phyloP scores from a whole-genome alignment of 2,888 invertebrate genomes.

The Watsonalla cultraria region DNA sequence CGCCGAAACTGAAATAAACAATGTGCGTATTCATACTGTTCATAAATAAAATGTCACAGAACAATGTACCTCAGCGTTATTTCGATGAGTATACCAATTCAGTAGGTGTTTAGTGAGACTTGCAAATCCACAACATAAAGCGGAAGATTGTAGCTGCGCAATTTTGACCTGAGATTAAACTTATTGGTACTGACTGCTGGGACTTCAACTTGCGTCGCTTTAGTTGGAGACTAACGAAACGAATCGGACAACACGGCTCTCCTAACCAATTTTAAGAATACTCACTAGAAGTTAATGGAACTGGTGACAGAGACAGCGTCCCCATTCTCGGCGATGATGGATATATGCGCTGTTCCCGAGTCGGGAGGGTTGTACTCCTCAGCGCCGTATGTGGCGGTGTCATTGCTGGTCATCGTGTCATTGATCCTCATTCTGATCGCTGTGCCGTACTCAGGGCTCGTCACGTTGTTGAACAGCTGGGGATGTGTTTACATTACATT shows the following conservation, averaged over 20 bases:
- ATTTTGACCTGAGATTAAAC: too few species aligned
- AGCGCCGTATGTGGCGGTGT: conserved; percentile 84
- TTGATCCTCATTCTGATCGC: conserved; percentile 80
- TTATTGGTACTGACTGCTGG: too few species aligned
- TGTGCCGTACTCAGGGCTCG: conserved; percentile 79
- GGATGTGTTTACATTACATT: conserved; percentile 7
- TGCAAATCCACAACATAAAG: too few species aligned
- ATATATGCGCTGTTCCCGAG: conserved; percentile 93
- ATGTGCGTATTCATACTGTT: conserved; percentile 1
- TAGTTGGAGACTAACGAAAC: too few species aligned
- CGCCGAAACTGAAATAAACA: conserved; percentile 84
- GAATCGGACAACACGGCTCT: neutral
- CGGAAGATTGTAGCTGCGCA: too few species aligned
- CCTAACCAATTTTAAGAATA: conserved; percentile 8
- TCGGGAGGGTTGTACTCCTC: conserved; percentile 76
- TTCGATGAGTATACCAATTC: too few species aligned
- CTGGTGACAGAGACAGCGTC: conserved; percentile 96
- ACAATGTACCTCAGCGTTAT: neutral
- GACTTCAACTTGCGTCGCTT: too few species aligned
- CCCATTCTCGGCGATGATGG: conserved; percentile 89
- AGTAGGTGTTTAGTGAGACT: too few species aligned
- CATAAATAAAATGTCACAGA: neutral
- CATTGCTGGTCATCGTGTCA: conserved; percentile 81
- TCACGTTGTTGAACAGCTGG: conserved; percentile 80
- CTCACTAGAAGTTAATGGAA: conserved; percentile 89